Base-by-base conservation (phyloP, 2,113 vertebrate species). In the Calyptomena viridis region DNA sequence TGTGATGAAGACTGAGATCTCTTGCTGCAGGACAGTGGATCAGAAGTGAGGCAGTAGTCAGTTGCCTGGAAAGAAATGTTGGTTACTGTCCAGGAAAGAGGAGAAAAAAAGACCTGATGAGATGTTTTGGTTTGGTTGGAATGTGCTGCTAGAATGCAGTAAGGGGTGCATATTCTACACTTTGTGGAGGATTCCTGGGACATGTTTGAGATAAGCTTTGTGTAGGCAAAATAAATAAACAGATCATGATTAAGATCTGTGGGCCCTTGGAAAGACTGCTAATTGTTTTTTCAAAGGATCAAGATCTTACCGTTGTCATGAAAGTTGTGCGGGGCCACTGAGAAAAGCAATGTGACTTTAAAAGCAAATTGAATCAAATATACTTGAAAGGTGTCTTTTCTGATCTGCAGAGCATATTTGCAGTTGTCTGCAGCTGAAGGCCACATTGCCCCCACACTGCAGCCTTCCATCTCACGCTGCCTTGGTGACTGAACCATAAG, bases 401-500 rank as follows among this genome's bases (percentile, higher is more conserved):
- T 60, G 63, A 12, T 56, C 58, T 92, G 79, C 73, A 39, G 76
- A 89, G 56, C 79, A 30, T 44, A 47, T 92, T 88, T 96, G 39
- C 72, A 80, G 82, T 77, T 77, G 11, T 77, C 63, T 86, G 72
- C 87, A 80, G 87, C 93, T 86, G 83, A 94, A 67, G 67, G 63
- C 93, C 93, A 60, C 18, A 4, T 81, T 90, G 79, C 24, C 63
- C 62, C 84, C 78, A 28, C 17, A 0, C 55, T 77, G 73, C 64
- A 77, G 77, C 69, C 77, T 74, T 75, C 83, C 72, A 3, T 52
- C 55, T 58, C 8, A 0, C 0, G 0, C 60, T 55, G 59, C 2
- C 0, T 11, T 63, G 76, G 21, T 67, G 60, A 40, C 40, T 63
- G 73, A 82, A 40, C 52, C 0, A 0, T 80, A 39, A 71, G 72